These are phyloP conservation scores for Hypocryptadius cinnamomeus DNA, from an alignment of 2,113 vertebrate species.

Conservation along the genomic window DNA sequence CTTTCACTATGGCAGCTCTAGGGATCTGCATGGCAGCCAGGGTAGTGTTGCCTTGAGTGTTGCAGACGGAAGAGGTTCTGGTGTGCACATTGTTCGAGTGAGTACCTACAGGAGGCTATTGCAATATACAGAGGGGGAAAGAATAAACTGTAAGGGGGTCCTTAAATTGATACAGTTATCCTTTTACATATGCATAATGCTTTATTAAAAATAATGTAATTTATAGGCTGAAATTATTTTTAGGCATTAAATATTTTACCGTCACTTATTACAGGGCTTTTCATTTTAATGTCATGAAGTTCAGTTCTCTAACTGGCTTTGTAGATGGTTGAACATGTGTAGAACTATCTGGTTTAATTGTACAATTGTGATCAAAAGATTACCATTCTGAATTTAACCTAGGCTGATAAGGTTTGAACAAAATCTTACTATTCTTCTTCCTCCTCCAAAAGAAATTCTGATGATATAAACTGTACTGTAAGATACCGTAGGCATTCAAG, in stretches of 20 bases:
- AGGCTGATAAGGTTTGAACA: not conserved
- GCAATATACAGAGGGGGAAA: slow-evolving; percentile 4
- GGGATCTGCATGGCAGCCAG: slow-evolving; percentile 93
- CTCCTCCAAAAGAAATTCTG: not conserved
- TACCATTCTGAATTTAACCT: not conserved
- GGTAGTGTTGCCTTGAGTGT: slow-evolving; percentile 88
- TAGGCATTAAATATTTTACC: not conserved
- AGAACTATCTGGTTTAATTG: not conserved
- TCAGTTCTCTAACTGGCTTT: not conserved
- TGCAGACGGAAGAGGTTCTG: slow-evolving; percentile 86
- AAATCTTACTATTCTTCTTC: not conserved
- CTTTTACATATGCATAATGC: not conserved
- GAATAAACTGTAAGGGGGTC: not conserved
- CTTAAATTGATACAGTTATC: not conserved
- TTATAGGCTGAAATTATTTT: not conserved
- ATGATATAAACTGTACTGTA: not conserved
- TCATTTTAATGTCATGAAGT: not conserved
- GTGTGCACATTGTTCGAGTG: slow-evolving; percentile 85
- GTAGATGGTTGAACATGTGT: not conserved
- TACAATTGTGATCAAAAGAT: not conserved
- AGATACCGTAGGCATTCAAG: not conserved
- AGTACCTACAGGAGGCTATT: slow-evolving; percentile 78
- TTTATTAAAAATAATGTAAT: not conserved
- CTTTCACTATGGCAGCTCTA: slow-evolving; percentile 91
- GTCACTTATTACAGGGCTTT: not conserved